Conservation (phyloP, 2,888 invertebrate species). For the Rhagophthalmus giganteus region DNA sequence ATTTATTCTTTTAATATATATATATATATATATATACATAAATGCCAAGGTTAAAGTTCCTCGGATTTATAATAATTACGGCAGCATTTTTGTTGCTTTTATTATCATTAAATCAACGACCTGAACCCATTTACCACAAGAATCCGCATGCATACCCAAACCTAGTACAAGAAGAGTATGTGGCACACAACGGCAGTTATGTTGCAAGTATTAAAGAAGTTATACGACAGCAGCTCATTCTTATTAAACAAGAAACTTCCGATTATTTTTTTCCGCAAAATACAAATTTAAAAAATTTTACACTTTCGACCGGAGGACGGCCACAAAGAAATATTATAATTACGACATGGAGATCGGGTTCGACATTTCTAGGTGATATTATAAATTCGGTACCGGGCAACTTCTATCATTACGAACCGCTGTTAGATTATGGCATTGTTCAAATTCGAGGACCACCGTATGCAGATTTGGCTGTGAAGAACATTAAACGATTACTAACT, state of each 20-base stretch:
- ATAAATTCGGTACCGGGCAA: slow-evolving; percentile 82
- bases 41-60: slow-evolving; percentile 29
- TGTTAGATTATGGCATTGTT: slow-evolving; percentile 79
- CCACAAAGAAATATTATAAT: slow-evolving; percentile 78
- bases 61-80: slow-evolving; percentile 23
- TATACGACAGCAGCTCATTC: slow-evolving; percentile 60
- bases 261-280: slow-evolving; percentile 65
- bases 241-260: slow-evolving; percentile 62
- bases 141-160: slow-evolving; percentile 33
- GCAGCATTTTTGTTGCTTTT: slow-evolving; percentile 22
- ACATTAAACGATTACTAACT: slow-evolving; percentile 71
- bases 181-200: slow-evolving; percentile 29
- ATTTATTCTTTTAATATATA: slow-evolving; percentile 4
- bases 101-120: slow-evolving; percentile 29
- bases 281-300: slow-evolving; percentile 67
- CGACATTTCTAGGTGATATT: slow-evolving; percentile 86
- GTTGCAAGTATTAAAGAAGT: slow-evolving; percentile 59
- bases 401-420: slow-evolving; percentile 89
- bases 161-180: slow-evolving; percentile 31
- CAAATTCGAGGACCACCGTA: slow-evolving; percentile 77
- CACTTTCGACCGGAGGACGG: slow-evolving; percentile 69
- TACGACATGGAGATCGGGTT: slow-evolving; percentile 90
- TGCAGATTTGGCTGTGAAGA: slow-evolving; percentile 67
- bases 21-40: slow-evolving; percentile 9
- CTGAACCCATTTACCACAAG: slow-evolving; percentile 29